phyloP scores from a whole-genome alignment of 2,888 invertebrate genomes.

The Epinotia brunnichana region DNA sequence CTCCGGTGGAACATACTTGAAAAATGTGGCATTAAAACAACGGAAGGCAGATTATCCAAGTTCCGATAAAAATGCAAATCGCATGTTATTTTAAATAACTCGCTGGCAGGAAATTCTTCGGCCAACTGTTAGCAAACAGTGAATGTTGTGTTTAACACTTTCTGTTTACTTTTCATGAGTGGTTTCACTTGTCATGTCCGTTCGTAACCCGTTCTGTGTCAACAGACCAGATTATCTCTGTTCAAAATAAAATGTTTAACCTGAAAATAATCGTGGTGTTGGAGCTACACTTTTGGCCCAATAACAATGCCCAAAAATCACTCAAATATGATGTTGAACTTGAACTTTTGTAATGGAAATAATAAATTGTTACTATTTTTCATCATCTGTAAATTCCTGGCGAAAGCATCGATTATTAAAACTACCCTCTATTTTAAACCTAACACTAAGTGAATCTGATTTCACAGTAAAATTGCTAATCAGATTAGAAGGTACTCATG shows the following conservation, averaged over 20 bases:
- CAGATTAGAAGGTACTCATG: too few relatives aligned
- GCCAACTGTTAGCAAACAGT: constrained; percentile 31
- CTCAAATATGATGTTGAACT: too few relatives aligned
- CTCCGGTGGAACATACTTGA: neutral
- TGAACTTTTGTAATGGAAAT: too few relatives aligned
- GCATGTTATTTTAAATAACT: constrained; percentile 36
- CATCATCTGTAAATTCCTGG: too few relatives aligned
- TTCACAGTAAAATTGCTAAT: too few relatives aligned
- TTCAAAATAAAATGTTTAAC: constrained; percentile 4
- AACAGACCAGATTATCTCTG: constrained; percentile 24
- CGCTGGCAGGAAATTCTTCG: constrained; percentile 39
- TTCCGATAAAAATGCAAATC: constrained; percentile 35
- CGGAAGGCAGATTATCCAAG: constrained; percentile 30
- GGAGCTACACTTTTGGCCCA: too few relatives aligned
- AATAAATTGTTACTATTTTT: too few relatives aligned
- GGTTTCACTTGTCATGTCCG: constrained; percentile 45
- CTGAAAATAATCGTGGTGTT: neutral
- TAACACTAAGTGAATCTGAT: too few relatives aligned
- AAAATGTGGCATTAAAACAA: constrained; percentile 15
- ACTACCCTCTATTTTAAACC: too few relatives aligned
- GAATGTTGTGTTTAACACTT: constrained; percentile 44
- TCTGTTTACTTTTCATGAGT: constrained; percentile 43
- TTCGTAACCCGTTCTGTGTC: constrained; percentile 34
- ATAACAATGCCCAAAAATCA: neutral
- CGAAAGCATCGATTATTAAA: too few relatives aligned